phyloP scores from a whole-genome alignment of 2,888 invertebrate genomes.

The Lepidocyrtoides sp. region DNA sequence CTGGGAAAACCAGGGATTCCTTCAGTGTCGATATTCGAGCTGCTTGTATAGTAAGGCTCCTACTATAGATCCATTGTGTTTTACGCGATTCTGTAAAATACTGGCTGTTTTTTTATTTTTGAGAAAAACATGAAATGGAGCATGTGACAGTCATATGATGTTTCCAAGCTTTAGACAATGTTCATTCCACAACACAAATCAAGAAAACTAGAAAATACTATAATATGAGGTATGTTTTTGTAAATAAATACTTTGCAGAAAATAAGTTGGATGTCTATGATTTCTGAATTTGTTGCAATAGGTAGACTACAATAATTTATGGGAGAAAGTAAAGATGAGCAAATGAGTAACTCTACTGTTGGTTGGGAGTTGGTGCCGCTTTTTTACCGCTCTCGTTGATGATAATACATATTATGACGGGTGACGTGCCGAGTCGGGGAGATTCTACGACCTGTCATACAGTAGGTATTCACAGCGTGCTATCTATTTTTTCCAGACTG shows the following conservation, averaged over 20 bases:
- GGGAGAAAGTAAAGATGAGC: too few species aligned
- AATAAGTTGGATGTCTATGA: background rate
- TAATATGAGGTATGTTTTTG: background rate
- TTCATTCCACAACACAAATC: background rate
- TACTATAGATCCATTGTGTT: too few species aligned
- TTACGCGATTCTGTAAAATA: too few species aligned
- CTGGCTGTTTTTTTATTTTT: too few species aligned
- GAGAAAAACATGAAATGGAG: background rate
- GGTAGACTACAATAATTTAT: background rate
- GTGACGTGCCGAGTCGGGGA: conserved; percentile 48
- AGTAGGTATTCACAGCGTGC: conserved; percentile 65
- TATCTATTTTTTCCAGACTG: conserved; percentile 68
- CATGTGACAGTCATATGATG: conserved; percentile 20
- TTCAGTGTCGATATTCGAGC: background rate
- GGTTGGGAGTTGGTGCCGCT: background rate
- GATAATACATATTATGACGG: conserved; percentile 68
- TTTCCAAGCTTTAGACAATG: background rate
- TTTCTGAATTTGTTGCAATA: background rate
- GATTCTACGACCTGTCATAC: conserved; percentile 61
- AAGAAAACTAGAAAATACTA: background rate
- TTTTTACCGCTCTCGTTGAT: conserved; percentile 41
- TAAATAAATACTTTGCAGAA: background rate
- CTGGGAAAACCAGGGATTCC: background rate
- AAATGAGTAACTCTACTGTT: conserved; percentile 53
- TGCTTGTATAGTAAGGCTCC: too few species aligned